Conservation (phyloP, 2,888 invertebrate genomes). For the Cetonia aurata region DNA sequence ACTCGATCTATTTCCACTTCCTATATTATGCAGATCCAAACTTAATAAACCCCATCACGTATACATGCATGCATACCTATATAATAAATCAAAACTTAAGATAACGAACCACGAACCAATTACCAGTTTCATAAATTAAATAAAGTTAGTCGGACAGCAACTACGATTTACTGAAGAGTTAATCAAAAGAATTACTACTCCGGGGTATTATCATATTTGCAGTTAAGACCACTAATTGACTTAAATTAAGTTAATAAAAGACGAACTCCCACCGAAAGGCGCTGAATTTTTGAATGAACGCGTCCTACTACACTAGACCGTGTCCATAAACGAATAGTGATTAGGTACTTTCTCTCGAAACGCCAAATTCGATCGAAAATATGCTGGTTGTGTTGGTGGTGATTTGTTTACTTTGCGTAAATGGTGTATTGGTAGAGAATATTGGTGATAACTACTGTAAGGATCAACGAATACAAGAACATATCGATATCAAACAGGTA, state of each 20-base stretch:
- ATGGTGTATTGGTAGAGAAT: slow-evolving; percentile 4
- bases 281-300: slow-evolving; percentile 29
- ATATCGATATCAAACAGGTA: slow-evolving; percentile 33
- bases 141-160: no score
- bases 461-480: slow-evolving; percentile 22
- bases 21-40: no score
- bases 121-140: no score
- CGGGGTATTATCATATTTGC: slow-evolving; percentile 4
- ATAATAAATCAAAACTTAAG: no score
- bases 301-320: not conserved
- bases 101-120: no score
- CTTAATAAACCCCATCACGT: no score
- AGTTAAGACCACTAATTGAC: slow-evolving; percentile 48
- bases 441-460: slow-evolving; percentile 6
- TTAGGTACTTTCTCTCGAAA: not conserved
- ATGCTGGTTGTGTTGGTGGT: slow-evolving; percentile 14
- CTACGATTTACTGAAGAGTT: slow-evolving; percentile 14
- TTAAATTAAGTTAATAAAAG: slow-evolving; percentile 51
- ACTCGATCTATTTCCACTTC: no score
- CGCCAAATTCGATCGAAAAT: not conserved
- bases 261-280: slow-evolving; percentile 47
- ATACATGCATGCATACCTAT: no score
- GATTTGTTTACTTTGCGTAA: slow-evolving; percentile 2
- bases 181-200: slow-evolving; percentile 12
- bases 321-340: not conserved